A percentile compares a stretch with the other conserved stretches of the same genome.
Evolutionary conservation across 2,113 vertebrate species (phyloP).

Genomic region (Crotalus tigris): DNA sequence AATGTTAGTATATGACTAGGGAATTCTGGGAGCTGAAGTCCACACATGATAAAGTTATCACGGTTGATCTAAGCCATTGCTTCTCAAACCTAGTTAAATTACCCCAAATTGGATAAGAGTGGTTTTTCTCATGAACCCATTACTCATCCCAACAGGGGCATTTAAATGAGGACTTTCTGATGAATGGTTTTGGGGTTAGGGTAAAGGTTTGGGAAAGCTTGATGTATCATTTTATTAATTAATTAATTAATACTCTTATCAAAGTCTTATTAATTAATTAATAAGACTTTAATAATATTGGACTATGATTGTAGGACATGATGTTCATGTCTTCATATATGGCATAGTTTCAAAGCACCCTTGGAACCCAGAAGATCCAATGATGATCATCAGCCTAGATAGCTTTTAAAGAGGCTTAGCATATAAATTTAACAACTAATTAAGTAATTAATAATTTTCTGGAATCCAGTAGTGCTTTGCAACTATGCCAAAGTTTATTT

Average conservation of each 20-base stretch:
- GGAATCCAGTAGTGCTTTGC: neutral
- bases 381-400: neutral
- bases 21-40: neutral
- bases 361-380: neutral
- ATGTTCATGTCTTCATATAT: neutral
- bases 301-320: neutral
- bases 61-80: neutral
- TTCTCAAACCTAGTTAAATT: neutral
- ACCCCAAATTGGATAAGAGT: neutral
- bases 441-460: neutral
- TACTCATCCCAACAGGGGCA: neutral
- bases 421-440: neutral
- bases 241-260: neutral
- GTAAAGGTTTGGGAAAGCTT: neutral
- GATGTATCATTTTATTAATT: neutral
- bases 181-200: neutral
- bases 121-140: neutral
- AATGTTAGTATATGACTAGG: neutral
- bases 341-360: neutral
- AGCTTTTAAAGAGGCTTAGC: neutral
- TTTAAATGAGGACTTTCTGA: neutral
- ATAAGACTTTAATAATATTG: neutral
- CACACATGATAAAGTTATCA: neutral
- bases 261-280: neutral
- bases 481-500: neutral